Evolutionary conservation across 2,888 invertebrate species (phyloP), one percentile per base, ranked within the genome.

Genomic region (Nymphalis c-album): DNA sequence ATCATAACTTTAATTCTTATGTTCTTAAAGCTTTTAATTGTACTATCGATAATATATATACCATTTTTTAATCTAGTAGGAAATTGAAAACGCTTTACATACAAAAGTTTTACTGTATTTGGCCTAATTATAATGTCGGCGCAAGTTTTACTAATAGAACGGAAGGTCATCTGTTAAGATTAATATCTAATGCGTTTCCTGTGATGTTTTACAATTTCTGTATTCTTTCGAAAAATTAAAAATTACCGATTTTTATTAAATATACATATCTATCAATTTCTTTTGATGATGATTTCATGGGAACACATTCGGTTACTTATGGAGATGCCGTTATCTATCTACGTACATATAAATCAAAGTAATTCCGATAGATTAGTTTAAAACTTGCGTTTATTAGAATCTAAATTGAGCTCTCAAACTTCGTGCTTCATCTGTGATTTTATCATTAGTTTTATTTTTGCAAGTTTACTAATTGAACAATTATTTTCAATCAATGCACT

Each of bases 341-440:
- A 65, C 51, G 40, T 60, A 46, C 46, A 51, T 58, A 64, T 58
- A 64, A 64, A 57, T 17, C 58, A 13, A 48, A 17, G 26, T 5
- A 5, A 31, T 55, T 55, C 7, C 26, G 26, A 26, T 5, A 17
- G 26, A 31, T 55, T 55, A 31, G 26, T 13, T 26, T 51, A 13
- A 58, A 47, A 35, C 47, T 46, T 57, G 57, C 57, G 58, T 7
- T 20, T 35, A 47, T 26, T 26, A 59, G 60, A 63, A 61, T 31
- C 13, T 26, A 50, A 40, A 64, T 71, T 70, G 76, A 86, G 90
- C 90, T 91, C 90, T 90, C 88, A 88, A 87, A 83, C 80, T 80
- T 77, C 80, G 79, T 83, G 85, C 85, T 86, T 88, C 79, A 86
- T 86, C 91, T 91, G 91, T 91, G 91, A 91, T 91, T 87, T 73